Evolutionary conservation across 2,888 invertebrate species (phyloP).

Genomic region (Bruchidius siliquastri): DNA sequence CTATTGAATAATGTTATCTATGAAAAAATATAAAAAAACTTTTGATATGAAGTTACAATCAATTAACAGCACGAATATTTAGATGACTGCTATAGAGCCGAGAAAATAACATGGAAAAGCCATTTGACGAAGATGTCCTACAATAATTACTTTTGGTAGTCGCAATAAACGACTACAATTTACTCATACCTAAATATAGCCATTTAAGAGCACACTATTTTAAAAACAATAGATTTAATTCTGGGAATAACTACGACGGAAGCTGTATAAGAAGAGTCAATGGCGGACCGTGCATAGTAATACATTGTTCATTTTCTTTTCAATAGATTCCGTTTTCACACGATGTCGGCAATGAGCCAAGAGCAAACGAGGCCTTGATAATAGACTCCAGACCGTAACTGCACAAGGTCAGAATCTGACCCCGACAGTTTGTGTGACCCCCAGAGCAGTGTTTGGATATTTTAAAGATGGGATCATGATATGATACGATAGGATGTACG

Average conservation of each 20-base stretch:
- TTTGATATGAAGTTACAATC: no score
- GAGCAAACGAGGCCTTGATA: background rate
- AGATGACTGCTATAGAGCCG: no score
- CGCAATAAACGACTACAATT: background rate
- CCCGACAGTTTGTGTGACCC: background rate
- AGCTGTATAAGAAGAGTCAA: background rate
- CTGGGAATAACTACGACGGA: background rate
- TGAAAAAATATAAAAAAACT: no score
- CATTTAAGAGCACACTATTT: background rate
- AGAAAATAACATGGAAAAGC: no score
- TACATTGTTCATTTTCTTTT: background rate
- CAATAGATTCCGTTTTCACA: background rate
- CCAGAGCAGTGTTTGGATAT: background rate
- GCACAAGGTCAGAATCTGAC: background rate
- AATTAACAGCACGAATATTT: no score
- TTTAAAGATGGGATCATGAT: background rate
- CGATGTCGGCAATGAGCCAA: background rate
- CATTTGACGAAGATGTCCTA: no score
- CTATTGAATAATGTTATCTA: no score
- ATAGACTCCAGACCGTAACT: background rate
- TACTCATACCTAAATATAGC: background rate
- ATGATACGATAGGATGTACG: background rate
- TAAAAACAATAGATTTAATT: background rate
- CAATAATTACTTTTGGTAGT: background rate
- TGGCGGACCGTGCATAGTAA: background rate